Evolutionary conservation across 1,140 invertebrate genomes (phyloP).

Genomic region (Drosophila bifasciata): DNA sequence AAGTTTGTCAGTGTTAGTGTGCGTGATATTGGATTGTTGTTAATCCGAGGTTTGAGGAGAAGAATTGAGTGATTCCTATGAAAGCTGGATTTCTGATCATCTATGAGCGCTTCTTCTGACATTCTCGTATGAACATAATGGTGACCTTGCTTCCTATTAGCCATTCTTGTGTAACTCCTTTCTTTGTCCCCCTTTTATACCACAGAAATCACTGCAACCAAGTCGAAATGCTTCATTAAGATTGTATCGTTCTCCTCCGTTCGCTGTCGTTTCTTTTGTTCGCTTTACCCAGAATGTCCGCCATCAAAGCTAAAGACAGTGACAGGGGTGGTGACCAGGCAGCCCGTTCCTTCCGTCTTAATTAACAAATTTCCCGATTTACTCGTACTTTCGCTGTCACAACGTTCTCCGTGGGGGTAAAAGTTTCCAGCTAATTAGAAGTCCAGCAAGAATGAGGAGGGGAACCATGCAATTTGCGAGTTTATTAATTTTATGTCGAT

Average conservation of each 20-base stretch:
- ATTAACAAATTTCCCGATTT: constrained; percentile 62
- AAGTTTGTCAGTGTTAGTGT: too few species aligned
- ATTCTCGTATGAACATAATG: too few species aligned
- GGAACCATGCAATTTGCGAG: constrained; percentile 64
- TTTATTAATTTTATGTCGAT: constrained; percentile 80
- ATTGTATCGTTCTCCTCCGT: constrained; percentile 37
- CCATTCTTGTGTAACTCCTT: neutral
- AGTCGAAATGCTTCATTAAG: constrained; percentile 52
- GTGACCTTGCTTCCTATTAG: neutral
- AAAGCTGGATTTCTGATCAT: neutral
- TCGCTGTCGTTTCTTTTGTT: constrained; percentile 1
- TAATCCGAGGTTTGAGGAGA: too few species aligned
- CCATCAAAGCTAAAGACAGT: constrained; percentile 47
- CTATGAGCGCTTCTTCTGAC: too few species aligned
- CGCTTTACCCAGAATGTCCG: constrained; percentile 33
- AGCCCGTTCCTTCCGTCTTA: constrained; percentile 34
- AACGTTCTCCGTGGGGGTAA: constrained; percentile 40
- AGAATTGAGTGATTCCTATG: neutral
- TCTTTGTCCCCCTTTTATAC: neutral
- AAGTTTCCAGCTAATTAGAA: constrained; percentile 76
- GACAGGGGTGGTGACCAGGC: constrained; percentile 15
- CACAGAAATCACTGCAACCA: constrained; percentile 45
- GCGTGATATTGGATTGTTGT: too few species aligned
- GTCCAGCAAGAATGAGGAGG: constrained; percentile 2
- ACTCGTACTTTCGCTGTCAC: neutral